phyloP scores from a whole-genome alignment of 2,888 invertebrate genomes.

The Tetropium fuscum region DNA sequence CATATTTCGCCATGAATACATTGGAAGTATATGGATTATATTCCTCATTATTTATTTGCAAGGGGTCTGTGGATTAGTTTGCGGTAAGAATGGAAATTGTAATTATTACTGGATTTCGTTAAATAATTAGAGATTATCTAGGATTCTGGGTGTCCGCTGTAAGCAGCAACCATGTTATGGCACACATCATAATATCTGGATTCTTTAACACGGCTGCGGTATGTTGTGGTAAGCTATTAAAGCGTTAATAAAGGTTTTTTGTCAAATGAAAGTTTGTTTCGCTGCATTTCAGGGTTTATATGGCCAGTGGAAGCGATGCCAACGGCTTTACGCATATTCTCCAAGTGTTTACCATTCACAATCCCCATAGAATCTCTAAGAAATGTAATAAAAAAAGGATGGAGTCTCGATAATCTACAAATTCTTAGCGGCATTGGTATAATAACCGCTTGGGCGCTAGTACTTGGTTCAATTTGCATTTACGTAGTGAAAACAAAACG shows the following conservation, averaged over 20 bases:
- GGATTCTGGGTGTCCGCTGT: slow-evolving; percentile 86
- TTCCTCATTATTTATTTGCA: slow-evolving; percentile 75
- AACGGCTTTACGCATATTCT: slow-evolving; percentile 51
- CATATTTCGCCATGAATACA: slow-evolving; percentile 72
- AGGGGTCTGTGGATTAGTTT: slow-evolving; percentile 88
- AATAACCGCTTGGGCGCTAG: slow-evolving; percentile 71
- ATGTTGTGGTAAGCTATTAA: slow-evolving; percentile 32
- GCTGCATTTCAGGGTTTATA: slow-evolving; percentile 72
- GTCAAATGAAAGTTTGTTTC: slow-evolving; percentile 11
- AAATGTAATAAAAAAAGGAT: slow-evolving; percentile 81
- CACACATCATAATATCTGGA: slow-evolving; percentile 89
- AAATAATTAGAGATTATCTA: no score
- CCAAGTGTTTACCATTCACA: slow-evolving; percentile 76
- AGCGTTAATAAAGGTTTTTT: no score
- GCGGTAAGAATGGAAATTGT: no score
- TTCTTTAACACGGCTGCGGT: slow-evolving; percentile 89
- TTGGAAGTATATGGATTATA: slow-evolving; percentile 73
- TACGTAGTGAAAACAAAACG: neutral
- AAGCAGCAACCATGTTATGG: slow-evolving; percentile 81
- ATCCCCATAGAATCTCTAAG: slow-evolving; percentile 81
- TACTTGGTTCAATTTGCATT: slow-evolving; percentile 53
- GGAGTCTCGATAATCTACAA: slow-evolving; percentile 73
- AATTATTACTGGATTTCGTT: no score
- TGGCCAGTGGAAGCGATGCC: slow-evolving; percentile 81
- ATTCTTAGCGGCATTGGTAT: slow-evolving; percentile 82